Percentiles rank a stretch among this genome's conserved stretches.
Evolutionary conservation across 2,888 invertebrate species (phyloP).

Genomic region (Hyposoter dolosus): DNA sequence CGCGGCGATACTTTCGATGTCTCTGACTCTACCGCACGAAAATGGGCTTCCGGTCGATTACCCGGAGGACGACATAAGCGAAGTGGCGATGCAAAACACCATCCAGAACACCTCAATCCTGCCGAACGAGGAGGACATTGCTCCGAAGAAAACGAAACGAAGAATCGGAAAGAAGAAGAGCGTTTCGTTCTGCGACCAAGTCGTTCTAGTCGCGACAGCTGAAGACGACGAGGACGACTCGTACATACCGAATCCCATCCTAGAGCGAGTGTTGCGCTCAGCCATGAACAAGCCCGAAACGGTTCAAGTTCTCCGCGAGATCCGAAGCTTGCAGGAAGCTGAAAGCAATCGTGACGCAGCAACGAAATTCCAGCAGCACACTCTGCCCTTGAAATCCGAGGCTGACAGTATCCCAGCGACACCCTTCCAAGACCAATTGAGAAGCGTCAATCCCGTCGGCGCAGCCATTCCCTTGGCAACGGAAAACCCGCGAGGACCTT

Average conservation of each 20-base stretch:
- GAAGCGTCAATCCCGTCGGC: conserved; percentile 79
- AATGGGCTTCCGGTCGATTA: conserved; percentile 85
- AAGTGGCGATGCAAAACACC: conserved; percentile 83
- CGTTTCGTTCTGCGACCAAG: conserved; percentile 97
- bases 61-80: conserved; percentile 83
- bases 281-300: conserved; percentile 91
- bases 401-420: conserved; percentile 82
- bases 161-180: conserved; percentile 92
- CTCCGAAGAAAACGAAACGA: conserved; percentile 85
- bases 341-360: conserved; percentile 82
- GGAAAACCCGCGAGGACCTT: conserved; percentile 74
- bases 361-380: conserved; percentile 83
- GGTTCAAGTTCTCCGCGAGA: conserved; percentile 86
- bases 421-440: conserved; percentile 82
- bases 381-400: conserved; percentile 84
- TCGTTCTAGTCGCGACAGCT: conserved; percentile 95
- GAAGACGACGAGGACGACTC: conserved; percentile 96
- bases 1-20: conserved; percentile 82
- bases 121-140: conserved; percentile 82
- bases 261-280: conserved; percentile 93
- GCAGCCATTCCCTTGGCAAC: conserved; percentile 52
- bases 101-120: conserved; percentile 83
- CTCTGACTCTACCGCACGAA: conserved; percentile 85
- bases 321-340: conserved; percentile 85
- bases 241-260: conserved; percentile 95